phyloP scores from a whole-genome alignment of 2,113 vertebrate species.

The Montifringilla adamsi region DNA sequence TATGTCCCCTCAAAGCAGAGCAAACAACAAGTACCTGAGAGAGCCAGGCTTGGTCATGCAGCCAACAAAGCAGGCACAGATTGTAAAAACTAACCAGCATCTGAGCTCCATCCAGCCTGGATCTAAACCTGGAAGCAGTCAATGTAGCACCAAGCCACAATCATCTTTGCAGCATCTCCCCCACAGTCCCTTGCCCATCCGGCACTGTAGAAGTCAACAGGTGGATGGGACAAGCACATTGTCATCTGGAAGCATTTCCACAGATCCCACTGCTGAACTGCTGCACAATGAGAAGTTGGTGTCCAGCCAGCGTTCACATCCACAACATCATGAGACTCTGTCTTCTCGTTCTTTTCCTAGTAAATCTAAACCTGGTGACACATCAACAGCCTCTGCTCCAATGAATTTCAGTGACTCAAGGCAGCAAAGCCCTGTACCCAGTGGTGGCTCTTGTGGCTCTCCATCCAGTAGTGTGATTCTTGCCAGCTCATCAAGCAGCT shows the following conservation, averaged over 20 bases:
- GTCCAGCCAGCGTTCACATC: conserved; percentile 40
- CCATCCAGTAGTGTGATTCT: conserved; percentile 75
- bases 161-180: conserved; percentile 77
- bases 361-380: conserved; percentile 74
- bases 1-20: conserved; percentile 76
- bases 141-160: conserved; percentile 64
- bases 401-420: conserved; percentile 55
- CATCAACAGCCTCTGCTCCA: conserved; percentile 46
- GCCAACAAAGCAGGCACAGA: conserved; percentile 93
- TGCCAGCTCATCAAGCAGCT: conserved; percentile 84
- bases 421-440: conserved; percentile 56
- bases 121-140: conserved; percentile 45
- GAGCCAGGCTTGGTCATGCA: conserved; percentile 85
- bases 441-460: conserved; percentile 45
- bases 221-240: conserved; percentile 21
- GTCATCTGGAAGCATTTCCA: background rate
- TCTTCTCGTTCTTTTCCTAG: conserved; percentile 53
- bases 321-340: conserved; percentile 64
- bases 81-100: conserved; percentile 94
- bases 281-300: conserved; percentile 67
- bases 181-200: conserved; percentile 81
- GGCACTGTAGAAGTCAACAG: conserved; percentile 62
- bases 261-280: background rate
- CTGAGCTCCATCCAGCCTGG: conserved; percentile 77
- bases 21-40: conserved; percentile 65